Evolutionary conservation across 2,797 vertebrate species (phyloP).

Genomic region (Cephalopachus bancanus): DNA sequence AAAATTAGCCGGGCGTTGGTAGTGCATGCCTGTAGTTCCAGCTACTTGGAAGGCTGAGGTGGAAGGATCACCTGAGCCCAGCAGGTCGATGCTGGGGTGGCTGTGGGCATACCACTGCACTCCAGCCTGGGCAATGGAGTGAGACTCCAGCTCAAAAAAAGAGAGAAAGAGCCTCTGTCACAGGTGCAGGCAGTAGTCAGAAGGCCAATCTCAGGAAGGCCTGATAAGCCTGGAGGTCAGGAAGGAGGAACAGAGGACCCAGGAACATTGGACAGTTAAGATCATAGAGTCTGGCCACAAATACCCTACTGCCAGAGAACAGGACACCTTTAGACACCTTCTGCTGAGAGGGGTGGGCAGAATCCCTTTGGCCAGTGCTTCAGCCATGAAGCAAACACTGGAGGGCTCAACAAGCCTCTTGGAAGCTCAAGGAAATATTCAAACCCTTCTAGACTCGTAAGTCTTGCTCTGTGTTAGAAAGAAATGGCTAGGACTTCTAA

Average conservation of each 20-base stretch:
- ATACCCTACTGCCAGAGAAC: not conserved
- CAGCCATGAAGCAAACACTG: not conserved
- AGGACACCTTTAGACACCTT: not conserved
- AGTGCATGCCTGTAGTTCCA: no score
- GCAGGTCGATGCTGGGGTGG: no score
- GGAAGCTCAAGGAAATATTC: not conserved
- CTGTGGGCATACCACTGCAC: no score
- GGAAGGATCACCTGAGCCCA: no score
- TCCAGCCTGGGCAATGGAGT: no score
- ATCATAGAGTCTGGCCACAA: not conserved
- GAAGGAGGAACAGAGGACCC: not conserved
- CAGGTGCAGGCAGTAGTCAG: not conserved
- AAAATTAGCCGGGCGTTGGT: no score
- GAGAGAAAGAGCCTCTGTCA: no score
- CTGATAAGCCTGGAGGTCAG: not conserved
- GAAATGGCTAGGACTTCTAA: no score
- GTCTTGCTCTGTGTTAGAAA: not conserved
- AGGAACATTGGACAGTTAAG: not conserved
- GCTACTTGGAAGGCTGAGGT: no score
- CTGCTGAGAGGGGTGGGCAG: not conserved
- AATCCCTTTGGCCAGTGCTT: not conserved
- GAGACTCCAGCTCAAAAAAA: no score
- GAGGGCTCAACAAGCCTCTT: not conserved
- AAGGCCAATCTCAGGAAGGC: not conserved
- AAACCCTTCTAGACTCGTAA: not conserved